Percentiles rank a stretch among this genome's conserved stretches.
Evolutionary conservation across 2,113 vertebrate genomes (phyloP).

Genomic region (Strix aluco): DNA sequence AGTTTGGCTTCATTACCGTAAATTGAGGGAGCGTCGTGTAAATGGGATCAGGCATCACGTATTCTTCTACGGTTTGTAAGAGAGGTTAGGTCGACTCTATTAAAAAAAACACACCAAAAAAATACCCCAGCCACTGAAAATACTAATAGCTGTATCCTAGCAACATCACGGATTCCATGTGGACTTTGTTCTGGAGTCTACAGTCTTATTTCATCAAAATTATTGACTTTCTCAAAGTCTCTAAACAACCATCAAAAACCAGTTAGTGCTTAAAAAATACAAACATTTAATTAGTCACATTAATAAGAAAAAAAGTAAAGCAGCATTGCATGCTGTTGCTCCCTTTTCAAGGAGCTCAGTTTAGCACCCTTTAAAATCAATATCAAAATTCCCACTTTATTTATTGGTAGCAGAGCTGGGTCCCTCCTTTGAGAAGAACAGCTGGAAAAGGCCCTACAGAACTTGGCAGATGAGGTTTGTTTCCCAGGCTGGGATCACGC

Average conservation of each 20-base stretch:
- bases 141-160: conserved; percentile 69
- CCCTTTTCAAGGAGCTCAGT: background rate
- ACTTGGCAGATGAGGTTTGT: background rate
- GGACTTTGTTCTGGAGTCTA: conserved; percentile 68
- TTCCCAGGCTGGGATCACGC: background rate
- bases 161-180: conserved; percentile 63
- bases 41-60: background rate
- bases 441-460: background rate
- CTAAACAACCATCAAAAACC: conserved; percentile 59
- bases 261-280: conserved; percentile 60
- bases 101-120: conserved; percentile 15
- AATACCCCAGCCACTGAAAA: conserved; percentile 58
- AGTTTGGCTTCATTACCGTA: background rate
- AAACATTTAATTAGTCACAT: conserved; percentile 69
- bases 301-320: conserved; percentile 15
- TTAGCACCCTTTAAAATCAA: conserved; percentile 19
- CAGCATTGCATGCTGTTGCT: background rate
- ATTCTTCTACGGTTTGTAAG: background rate
- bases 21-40: background rate
- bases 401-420: background rate
- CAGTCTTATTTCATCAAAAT: conserved; percentile 62
- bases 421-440: background rate
- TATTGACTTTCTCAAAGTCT: conserved; percentile 67
- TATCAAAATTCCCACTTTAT: conserved; percentile 20
- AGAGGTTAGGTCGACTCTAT: conserved; percentile 2